Base-by-base conservation (phyloP, 2,888 invertebrate species). In the Portevinia maculata region DNA sequence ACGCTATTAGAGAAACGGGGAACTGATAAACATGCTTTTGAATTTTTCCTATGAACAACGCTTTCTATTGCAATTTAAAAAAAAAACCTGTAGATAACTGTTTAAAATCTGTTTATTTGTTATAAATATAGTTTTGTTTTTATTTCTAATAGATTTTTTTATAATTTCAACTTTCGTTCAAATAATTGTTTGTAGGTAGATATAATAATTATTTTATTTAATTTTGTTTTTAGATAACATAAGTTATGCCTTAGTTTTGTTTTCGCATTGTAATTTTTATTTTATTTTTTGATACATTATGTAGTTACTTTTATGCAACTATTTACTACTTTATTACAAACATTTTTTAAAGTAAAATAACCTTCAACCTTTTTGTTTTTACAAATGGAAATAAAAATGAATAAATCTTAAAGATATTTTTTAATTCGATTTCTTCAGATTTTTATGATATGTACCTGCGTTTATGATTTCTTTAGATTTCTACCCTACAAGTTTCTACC, bases 281-380 rank as follows among this genome's bases (percentile, higher is more conserved):
- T 60, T 71, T 57, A 46, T 79, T 46, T 48, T 67, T 62, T 67
- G 4, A 52, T n/a, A n/a, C n/a, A n/a, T n/a, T n/a, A n/a, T n/a
- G n/a, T 73, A 78, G 78, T 50, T 24, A 55, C 46, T 67, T 32
- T 55, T 60, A 75, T 60, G 59, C 50, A 71, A 73, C 59, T 67
- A 52, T 57, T 74, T 67, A 65, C 52, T 52, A 37, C 3, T 62
- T 44, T 62, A 67, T 74, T 73, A 60, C 37, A 55, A 74, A 67
- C 55, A 62, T 74, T 79, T 79, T 79, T 74, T 74, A 74, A 74
- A 74, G 21, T 57, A 37, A 74, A 62, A 41, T 74, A 62, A 79
- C 32, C 39, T 69, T 67, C 60, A 69, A 34, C 59, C n/a, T 46
- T 67, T 79, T 74, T 69, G 79, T 74, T 79, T 69, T 67, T 74